These are phyloP conservation scores for Lucifuga dentata DNA, from an alignment of 2,113 vertebrate genomes.

Conservation along the genomic window DNA sequence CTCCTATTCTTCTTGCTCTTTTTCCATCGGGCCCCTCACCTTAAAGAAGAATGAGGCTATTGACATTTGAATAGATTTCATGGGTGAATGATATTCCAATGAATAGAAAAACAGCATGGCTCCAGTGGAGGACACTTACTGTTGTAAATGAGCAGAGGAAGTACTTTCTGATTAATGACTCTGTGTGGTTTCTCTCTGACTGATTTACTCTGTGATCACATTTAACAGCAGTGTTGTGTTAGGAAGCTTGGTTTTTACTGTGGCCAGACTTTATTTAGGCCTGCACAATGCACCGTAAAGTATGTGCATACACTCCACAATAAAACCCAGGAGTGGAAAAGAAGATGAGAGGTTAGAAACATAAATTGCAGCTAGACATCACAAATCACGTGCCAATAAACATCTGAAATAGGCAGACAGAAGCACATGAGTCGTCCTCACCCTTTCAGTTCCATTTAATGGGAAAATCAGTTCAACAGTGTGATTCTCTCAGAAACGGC, in stretches of 20 bases:
- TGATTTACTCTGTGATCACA: conserved; percentile 26
- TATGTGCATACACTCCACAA: background rate
- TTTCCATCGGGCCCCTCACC: conserved; percentile 13
- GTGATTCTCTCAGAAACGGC: background rate
- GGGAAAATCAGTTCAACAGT: background rate
- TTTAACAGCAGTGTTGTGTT: conserved; percentile 6
- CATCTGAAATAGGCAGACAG: conserved; percentile 7
- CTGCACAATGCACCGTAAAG: background rate
- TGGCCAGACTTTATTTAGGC: background rate
- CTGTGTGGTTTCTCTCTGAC: conserved; percentile 45
- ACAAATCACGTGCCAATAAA: background rate
- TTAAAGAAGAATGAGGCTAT: conserved; percentile 37
- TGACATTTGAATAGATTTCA: conserved; percentile 57
- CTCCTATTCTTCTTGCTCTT: background rate
- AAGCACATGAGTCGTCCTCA: background rate
- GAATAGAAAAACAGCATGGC: conserved; percentile 41
- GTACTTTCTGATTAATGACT: conserved; percentile 61
- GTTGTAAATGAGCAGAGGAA: conserved; percentile 55
- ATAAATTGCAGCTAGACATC: conserved; percentile 12
- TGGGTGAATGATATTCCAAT: conserved; percentile 31
- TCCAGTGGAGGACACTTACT: conserved; percentile 49
- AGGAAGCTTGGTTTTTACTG: conserved; percentile 6
- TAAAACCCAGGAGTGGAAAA: background rate
- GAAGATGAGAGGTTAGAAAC: background rate
- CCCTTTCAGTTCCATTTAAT: background rate